Conservation (phyloP, 37 sponge, comb jelly and placozoan genomes). For the Aphrocallistes beatrix region DNA sequence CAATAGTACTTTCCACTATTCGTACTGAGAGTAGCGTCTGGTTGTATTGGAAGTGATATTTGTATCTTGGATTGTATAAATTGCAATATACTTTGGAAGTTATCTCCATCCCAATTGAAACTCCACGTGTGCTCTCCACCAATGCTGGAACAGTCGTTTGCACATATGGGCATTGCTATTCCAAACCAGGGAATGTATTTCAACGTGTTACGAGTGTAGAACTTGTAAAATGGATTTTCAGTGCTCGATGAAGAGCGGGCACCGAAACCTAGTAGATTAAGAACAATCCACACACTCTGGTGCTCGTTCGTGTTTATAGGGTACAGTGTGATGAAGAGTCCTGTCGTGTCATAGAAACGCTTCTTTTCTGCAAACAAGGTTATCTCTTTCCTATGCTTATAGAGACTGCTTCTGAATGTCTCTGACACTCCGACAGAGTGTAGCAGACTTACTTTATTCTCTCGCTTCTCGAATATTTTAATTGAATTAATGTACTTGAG, state of each 20-base stretch:
- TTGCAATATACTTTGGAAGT: not conserved
- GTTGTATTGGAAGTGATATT: not conserved
- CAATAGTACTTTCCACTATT: not conserved
- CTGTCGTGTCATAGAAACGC: not conserved
- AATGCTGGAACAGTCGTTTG: not conserved
- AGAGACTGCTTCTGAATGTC: not conserved
- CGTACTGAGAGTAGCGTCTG: not conserved
- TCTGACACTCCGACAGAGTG: not conserved
- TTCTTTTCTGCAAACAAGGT: not conserved
- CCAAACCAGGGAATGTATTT: constrained; percentile 12
- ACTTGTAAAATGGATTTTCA: not conserved
- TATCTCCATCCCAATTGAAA: not conserved
- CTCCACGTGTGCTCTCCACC: not conserved
- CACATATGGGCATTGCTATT: not conserved
- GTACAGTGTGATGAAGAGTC: not conserved
- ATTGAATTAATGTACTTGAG: not conserved
- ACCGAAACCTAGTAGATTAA: not conserved
- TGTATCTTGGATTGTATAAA: not conserved
- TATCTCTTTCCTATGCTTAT: not conserved
- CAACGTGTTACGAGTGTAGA: not conserved
- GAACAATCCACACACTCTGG: not conserved
- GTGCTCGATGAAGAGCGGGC: not conserved
- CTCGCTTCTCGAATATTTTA: not conserved
- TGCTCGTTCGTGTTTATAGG: not conserved
- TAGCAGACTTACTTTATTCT: not conserved